phyloP scores from a whole-genome alignment of 2,797 vertebrate species.

The Coendou prehensilis region DNA sequence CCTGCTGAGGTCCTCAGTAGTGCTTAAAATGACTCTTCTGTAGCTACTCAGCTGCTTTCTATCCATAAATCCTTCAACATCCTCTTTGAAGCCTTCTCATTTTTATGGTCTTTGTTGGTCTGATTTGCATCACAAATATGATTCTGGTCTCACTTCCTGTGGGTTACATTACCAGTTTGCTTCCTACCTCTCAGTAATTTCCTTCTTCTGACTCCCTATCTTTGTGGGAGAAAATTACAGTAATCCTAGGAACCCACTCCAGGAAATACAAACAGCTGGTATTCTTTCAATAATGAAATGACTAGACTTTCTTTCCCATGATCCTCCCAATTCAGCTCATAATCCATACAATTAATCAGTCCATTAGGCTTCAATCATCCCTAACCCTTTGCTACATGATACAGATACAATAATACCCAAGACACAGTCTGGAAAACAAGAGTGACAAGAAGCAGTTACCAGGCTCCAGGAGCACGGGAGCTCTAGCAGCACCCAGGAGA shows the following conservation, averaged over 20 bases:
- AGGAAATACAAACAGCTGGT: conserved; percentile 7
- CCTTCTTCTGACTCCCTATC: neutral
- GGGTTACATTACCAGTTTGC: neutral
- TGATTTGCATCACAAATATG: neutral
- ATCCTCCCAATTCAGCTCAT: neutral
- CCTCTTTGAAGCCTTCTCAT: neutral
- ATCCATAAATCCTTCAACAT: neutral
- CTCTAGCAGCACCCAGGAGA: neutral
- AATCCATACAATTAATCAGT: neutral
- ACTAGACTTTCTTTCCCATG: neutral
- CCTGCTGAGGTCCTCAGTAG: neutral
- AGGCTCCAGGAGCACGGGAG: neutral
- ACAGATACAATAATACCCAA: neutral
- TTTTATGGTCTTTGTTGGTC: neutral
- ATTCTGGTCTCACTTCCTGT: neutral
- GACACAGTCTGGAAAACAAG: neutral
- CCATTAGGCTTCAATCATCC: neutral
- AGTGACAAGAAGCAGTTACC: neutral
- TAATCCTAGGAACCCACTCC: neutral
- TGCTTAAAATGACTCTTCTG: neutral
- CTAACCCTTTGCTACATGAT: neutral
- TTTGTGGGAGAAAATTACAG: neutral
- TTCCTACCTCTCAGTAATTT: neutral
- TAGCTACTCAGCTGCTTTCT: neutral
- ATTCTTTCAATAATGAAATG: conserved; percentile 32